Evolutionary conservation across 2,113 vertebrate genomes (phyloP).

Genomic region (Dicaeum eximium): DNA sequence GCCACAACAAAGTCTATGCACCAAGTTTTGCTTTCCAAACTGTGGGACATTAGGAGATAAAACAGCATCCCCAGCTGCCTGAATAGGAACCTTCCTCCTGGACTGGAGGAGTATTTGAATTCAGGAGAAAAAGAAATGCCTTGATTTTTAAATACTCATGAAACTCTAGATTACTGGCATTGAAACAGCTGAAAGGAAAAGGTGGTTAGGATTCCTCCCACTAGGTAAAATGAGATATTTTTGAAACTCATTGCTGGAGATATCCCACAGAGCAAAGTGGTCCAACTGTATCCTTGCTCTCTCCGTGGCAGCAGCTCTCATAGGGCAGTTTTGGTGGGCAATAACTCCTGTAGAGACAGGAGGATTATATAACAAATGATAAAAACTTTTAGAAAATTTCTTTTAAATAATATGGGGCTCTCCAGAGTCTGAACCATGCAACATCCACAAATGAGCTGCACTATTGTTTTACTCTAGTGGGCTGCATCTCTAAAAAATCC

Average conservation of each 20-base stretch:
- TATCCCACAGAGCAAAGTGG: background rate
- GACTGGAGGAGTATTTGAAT: background rate
- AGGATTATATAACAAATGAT: background rate
- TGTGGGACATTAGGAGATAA: background rate
- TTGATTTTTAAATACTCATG: constrained; percentile 50
- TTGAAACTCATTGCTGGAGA: background rate
- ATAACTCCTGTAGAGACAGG: background rate
- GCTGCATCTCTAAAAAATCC: background rate
- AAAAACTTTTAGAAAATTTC: background rate
- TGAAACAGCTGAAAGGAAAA: constrained; percentile 22
- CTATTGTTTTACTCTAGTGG: background rate
- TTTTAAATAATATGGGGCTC: background rate
- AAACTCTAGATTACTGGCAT: constrained; percentile 71
- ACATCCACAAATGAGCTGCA: background rate
- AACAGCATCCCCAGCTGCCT: constrained; percentile 63
- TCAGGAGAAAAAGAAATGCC: constrained; percentile 55
- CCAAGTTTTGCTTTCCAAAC: background rate
- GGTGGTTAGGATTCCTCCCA: constrained; percentile 45
- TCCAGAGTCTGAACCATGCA: background rate
- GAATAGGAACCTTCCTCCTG: background rate
- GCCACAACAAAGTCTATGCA: background rate
- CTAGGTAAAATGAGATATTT: background rate
- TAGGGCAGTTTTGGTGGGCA: background rate
- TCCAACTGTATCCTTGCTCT: background rate
- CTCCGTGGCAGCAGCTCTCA: background rate